Conservation (phyloP, 2,113 vertebrate genomes). For the Dolichallabes microphthalmus region DNA sequence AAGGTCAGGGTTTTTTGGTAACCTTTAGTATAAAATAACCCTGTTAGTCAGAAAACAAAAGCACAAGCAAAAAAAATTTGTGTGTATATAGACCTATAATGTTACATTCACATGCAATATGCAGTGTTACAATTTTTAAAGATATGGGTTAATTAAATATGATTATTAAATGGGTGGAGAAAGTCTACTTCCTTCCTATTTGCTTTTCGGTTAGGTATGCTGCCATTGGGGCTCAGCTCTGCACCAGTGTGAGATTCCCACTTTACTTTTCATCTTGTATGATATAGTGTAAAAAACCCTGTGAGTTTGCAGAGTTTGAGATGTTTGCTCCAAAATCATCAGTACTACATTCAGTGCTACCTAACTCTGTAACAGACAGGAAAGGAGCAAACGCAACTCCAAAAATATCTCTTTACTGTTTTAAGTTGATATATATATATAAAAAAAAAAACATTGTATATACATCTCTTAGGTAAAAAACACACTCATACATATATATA, state of each 20-base stretch:
- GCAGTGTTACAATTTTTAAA: slow-evolving; percentile 42
- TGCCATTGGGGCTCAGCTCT: neutral
- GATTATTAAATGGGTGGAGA: slow-evolving; percentile 12
- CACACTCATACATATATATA: slow-evolving; percentile 62
- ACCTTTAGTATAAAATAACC: slow-evolving; percentile 8
- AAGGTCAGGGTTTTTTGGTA: slow-evolving; percentile 31
- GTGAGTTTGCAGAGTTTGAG: slow-evolving; percentile 15
- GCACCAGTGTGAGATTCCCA: slow-evolving; percentile 8
- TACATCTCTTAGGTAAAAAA: slow-evolving; percentile 63
- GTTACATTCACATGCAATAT: slow-evolving; percentile 49
- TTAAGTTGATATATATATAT: slow-evolving; percentile 48
- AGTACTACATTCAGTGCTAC: slow-evolving; percentile 37
- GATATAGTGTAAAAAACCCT: neutral
- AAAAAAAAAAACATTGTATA: slow-evolving; percentile 51
- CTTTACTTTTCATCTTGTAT: neutral
- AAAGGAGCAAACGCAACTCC: slow-evolving; percentile 55
- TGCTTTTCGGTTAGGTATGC: neutral
- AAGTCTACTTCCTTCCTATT: slow-evolving; percentile 38
- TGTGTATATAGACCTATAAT: slow-evolving; percentile 24
- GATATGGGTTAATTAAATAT: slow-evolving; percentile 30
- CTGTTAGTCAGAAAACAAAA: slow-evolving; percentile 40
- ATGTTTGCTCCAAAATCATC: slow-evolving; percentile 50
- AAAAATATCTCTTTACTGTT: slow-evolving; percentile 65
- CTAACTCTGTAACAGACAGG: slow-evolving; percentile 57
- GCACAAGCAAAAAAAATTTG: slow-evolving; percentile 16